A percentile compares a stretch with the other conserved stretches of the same genome.
These are phyloP conservation scores for Agrotis clavis DNA, from an alignment of 2,888 invertebrate species.

Conservation along the genomic window DNA sequence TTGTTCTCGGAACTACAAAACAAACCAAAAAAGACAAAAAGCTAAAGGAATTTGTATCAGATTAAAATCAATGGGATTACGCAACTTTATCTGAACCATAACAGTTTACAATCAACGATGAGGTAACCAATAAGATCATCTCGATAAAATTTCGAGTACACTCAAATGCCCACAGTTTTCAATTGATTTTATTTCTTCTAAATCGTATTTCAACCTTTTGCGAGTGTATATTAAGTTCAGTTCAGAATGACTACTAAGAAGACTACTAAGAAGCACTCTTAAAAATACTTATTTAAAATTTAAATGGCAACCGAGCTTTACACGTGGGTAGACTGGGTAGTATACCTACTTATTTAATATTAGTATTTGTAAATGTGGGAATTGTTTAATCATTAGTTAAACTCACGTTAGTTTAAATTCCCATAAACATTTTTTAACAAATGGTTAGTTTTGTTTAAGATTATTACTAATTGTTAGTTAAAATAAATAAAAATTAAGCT, in stretches of 20 bases:
- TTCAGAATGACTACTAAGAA: background rate
- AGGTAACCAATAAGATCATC: constrained; percentile 39
- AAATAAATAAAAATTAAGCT: too few relatives aligned
- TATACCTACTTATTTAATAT: too few relatives aligned
- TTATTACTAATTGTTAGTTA: too few relatives aligned
- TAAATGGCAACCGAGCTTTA: background rate
- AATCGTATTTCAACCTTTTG: background rate
- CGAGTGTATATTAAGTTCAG: background rate
- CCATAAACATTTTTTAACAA: too few relatives aligned
- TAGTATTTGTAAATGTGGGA: too few relatives aligned
- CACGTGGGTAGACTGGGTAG: too few relatives aligned
- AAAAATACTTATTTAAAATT: background rate
- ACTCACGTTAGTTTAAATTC: too few relatives aligned
- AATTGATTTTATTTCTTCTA: background rate
- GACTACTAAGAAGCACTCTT: background rate
- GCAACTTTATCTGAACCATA: background rate
- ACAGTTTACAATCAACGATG: constrained; percentile 23
- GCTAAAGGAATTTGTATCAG: constrained; percentile 18
- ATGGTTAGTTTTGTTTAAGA: too few relatives aligned
- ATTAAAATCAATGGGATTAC: constrained; percentile 29
- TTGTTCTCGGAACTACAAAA: constrained; percentile 14
- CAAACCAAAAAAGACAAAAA: constrained; percentile 21
- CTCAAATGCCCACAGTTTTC: background rate
- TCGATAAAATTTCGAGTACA: constrained; percentile 16
- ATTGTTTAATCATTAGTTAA: too few relatives aligned